Base-by-base conservation (phyloP, 2,797 vertebrate species). In the Gadopsis marmoratus region DNA sequence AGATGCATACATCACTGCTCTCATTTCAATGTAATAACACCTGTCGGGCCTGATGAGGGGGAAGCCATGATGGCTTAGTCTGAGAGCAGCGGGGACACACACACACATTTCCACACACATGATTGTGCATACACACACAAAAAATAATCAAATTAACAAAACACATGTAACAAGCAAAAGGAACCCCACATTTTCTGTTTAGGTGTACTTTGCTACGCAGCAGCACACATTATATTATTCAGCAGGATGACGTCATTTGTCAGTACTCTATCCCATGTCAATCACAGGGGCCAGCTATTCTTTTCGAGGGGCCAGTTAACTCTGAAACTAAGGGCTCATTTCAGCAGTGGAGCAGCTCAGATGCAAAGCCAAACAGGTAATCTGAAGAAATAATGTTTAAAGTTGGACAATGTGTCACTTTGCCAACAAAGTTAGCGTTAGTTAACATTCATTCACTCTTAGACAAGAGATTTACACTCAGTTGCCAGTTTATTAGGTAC, bases 1-100 rank as follows among this genome's bases (percentile, higher is more conserved):
- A 91, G 83, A 92, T 90, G 92, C 91, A 93, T 92, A 93, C 91
- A 93, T 92, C 93, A 92, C 82, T 86, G 88, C 89, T 86, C 92
- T 88, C 92, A 92, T 94, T 91, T 92, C 91, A 91, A 88, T 88
- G 90, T 92, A 93, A 94, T 94, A 93, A 94, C 91, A 93, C 91
- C 92, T 93, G 92, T 93, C 92, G 70, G 88, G 72, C 80, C 86
- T 89, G 90, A 94, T 93, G 91, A 90, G 71, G 29, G 69, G 66
- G 86, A 56, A 68, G 76, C 64, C 23, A 56, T 90, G 93, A 93
- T 78, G 88, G 70, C 91, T 91, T 82, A 83, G 90, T 91, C 85
- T 81, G 71, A 77, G 82, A 74, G 69, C 37, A 54, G 66, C 16
- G 1, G 54, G 84, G 75, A 81, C 78, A 75, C 71, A 72, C 59